Conservation (phyloP, 2,888 invertebrate species). For the Helicoverpa assulta region DNA sequence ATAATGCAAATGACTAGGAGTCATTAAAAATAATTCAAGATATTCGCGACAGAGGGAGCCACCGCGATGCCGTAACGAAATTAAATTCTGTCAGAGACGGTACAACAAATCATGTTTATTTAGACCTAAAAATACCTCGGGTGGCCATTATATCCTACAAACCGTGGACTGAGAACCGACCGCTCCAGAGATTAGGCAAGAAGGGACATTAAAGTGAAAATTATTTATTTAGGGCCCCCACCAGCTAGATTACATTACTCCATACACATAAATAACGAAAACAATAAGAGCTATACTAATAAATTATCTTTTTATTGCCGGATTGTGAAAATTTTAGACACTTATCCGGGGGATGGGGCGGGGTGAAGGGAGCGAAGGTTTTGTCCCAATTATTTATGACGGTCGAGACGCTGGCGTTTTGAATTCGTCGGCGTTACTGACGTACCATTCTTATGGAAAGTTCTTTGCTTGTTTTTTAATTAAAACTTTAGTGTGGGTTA, state of each 20-base stretch:
- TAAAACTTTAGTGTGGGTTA: conserved; percentile 88
- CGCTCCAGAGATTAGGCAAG: conserved; percentile 89
- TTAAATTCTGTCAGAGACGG: conserved; percentile 89
- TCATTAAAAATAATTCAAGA: conserved; percentile 88
- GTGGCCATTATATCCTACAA: conserved; percentile 86
- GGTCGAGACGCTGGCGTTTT: conserved; percentile 87
- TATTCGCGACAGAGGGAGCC: conserved; percentile 80
- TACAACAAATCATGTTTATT: conserved; percentile 90
- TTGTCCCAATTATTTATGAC: conserved; percentile 90
- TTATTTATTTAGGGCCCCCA: conserved; percentile 89
- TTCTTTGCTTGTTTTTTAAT: conserved; percentile 83
- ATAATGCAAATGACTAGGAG: conserved; percentile 72
- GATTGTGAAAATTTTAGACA: conserved; percentile 91
- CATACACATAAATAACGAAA: conserved; percentile 90
- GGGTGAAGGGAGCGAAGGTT: conserved; percentile 76
- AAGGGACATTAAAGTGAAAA: conserved; percentile 89
- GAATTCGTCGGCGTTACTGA: conserved; percentile 85
- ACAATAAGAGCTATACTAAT: conserved; percentile 91
- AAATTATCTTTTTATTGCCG: conserved; percentile 91
- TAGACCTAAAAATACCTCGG: conserved; percentile 90
- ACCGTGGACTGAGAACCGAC: conserved; percentile 82
- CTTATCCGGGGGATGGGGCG: conserved; percentile 83
- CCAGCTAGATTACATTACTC: conserved; percentile 90
- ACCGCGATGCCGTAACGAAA: conserved; percentile 80
- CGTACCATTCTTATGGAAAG: conserved; percentile 85